Percentiles rank a stretch among this genome's conserved stretches.
These are phyloP conservation scores for Glaucomys volans DNA, from an alignment of 2,113 vertebrate genomes.

Conservation along the genomic window DNA sequence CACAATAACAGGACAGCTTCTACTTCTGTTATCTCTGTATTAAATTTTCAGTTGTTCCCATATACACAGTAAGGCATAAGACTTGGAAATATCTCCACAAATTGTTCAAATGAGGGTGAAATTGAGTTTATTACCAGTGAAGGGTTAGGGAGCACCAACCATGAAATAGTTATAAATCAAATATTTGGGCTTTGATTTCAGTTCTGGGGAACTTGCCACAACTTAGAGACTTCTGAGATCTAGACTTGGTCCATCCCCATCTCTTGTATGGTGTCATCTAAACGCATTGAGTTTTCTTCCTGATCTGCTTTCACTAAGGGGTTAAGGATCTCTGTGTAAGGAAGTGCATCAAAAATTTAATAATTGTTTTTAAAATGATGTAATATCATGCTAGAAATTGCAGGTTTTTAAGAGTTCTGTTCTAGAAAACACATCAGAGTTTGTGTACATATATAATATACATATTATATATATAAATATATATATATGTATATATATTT, in stretches of 20 bases:
- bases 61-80: background rate
- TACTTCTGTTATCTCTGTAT: background rate
- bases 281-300: background rate
- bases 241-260: background rate
- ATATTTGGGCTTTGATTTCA: background rate
- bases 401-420: background rate
- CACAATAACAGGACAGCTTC: fast-evolving
- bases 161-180: background rate
- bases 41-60: background rate
- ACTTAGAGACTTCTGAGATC: background rate
- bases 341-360: background rate
- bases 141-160: background rate
- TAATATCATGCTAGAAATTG: background rate
- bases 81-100: background rate
- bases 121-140: too few relatives aligned
- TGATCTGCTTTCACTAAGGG: background rate
- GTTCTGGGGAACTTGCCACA: too few relatives aligned
- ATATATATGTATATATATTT: too few relatives aligned
- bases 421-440: background rate
- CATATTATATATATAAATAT: too few relatives aligned
- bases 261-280: background rate
- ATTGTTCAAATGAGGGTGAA: background rate
- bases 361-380: background rate
- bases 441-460: too few relatives aligned
- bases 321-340: background rate